Evolutionary conservation across 2,888 invertebrate genomes (phyloP), one percentile per base, ranked within the genome.

Genomic region (Priocnemis perturbator): DNA sequence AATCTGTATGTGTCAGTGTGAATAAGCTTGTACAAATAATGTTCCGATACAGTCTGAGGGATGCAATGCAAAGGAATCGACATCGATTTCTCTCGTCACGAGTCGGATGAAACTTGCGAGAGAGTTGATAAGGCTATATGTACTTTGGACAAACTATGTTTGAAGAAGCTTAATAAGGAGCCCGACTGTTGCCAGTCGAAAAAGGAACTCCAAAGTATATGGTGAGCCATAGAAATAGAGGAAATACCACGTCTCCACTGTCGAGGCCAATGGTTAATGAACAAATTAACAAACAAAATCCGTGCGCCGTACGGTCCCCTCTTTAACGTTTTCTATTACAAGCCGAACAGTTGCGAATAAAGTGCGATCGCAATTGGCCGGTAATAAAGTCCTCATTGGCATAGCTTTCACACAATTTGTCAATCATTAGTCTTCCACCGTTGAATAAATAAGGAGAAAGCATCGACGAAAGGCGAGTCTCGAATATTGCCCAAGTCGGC

Each of bases 1-100:
- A 64, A 65, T 79, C 60, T 75, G 69, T 75, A 68, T 64, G 75
- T 71, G 67, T 75, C 64, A 63, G 62, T 79, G 77, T 78, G 71
- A 73, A 79, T 76, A 68, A 71, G 76, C 71, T 79, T 75, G 79
- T 79, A 79, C 55, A 67, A 76, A 74, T 57, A 52, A 56, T 26
- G 60, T n/a, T 9, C 47, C 19, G 60, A 47, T 21, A n/a, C 21
- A 37, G 17, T 60, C 19, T 30, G 26, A 23, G 26, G 26, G 15
- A 58, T 15, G 21, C 30, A 44, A 15, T 57, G 15, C 19, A 19
- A 57, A 44, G 30, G 7, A 11, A 37, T 7, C 11, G 37, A 37
- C 14, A 11, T 37, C 37, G 37, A 11, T 37, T 37, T 11, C 7
- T 37, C 37, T 11, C 37, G 37, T 37, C 7, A 26, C 26, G 26